Base-by-base conservation (phyloP, 1,140 invertebrate genomes). In the Ips typographus region DNA sequence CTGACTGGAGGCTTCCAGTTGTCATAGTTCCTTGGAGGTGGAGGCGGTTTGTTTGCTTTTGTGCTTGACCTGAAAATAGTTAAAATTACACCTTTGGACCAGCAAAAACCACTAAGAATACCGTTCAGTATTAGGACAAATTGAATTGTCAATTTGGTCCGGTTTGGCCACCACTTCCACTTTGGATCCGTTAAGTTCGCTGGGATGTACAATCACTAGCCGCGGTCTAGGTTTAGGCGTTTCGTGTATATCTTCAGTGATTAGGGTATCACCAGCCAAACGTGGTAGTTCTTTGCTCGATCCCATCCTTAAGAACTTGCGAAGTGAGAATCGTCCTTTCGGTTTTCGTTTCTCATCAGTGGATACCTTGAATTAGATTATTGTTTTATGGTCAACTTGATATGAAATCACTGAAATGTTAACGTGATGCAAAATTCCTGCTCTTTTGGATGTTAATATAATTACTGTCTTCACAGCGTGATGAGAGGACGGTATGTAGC, bases 181-280 rank as follows among this genome's bases (percentile, higher is more conserved):
- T 70, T 79, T 79, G 2, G 89, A 88, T 6, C 90, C 90, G 79
- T 94, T 92, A 22, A 94, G 83, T 73, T 95, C 92, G 60, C 92
- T 82, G 7, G 93, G 93, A 85, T 95, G 93, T 71, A 95, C 92
- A 57, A 95, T 95, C 52, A 94, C 91, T 5, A 93, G 81, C 36
- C 91, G 83, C 5, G 74, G 74, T 55, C 70, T 75, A 4, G 72
- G 72, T 42, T 70, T 71, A 0, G 72, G 74, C 4, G 41, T 47
- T 2, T 42, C 61, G 2, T 49, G 36, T 49, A 85, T 83, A 40
- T 86, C 83, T 55, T 84, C 82, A 71, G 90, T 88, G 69, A 80
- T 81, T 1, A 43, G 22, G 2, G 58, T 2, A 7, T 77, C 75
- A 4, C 43, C 40, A 3, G 72, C 67, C 2, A 82, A 73, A 73